Base-by-base conservation (phyloP, 2,797 vertebrate genomes). In the Scleropages formosus region DNA sequence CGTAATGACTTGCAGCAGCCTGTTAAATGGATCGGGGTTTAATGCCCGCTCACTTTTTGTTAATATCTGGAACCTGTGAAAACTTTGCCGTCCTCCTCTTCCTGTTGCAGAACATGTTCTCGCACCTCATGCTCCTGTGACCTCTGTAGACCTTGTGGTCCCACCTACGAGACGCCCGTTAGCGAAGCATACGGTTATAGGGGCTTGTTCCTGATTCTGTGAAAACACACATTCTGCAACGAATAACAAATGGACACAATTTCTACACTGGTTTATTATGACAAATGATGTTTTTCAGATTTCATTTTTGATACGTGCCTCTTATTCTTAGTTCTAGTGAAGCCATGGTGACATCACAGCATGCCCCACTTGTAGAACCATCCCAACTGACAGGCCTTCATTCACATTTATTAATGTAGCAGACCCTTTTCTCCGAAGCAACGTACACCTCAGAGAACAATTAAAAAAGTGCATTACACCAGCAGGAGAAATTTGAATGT, bases 71-170 rank as follows among this genome's bases (percentile, higher is more conserved):
- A 81, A 85, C 83, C 82, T 83, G 86, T 90, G 87, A n/a, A 87
- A 89, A 86, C 77, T 81, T 83, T 84, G 85, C 88, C 84, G 87
- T 90, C 87, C 81, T 78, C 85, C 80, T 90, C 92, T 93, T 93
- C 90, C 90, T 92, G 90, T 87, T 78, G 89, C 81, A 89, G 31
- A 90, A 87, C 88, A 81, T 82, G 83, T 88, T 84, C 78, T 87
- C 80, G 85, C 81, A 84, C 86, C 82, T 76, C 79, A 76, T 79
- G 82, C 88, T 84, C 81, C 77, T 83, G 85, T 86, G 82, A 82
- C 85, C 88, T 82, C 78, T 76, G 84, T 88, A 89, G 89, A 88
- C 84, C 89, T 90, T 86, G 8, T 86, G 79, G 80, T 84, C 72
- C 78, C 85, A 91, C 89, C 78, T 78, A 58, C 24, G 63, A 77